Percentiles rank a stretch among this genome's conserved stretches.
Evolutionary conservation across 1,140 invertebrate species (phyloP).

Genomic region (Sitodiplosis mosellana): DNA sequence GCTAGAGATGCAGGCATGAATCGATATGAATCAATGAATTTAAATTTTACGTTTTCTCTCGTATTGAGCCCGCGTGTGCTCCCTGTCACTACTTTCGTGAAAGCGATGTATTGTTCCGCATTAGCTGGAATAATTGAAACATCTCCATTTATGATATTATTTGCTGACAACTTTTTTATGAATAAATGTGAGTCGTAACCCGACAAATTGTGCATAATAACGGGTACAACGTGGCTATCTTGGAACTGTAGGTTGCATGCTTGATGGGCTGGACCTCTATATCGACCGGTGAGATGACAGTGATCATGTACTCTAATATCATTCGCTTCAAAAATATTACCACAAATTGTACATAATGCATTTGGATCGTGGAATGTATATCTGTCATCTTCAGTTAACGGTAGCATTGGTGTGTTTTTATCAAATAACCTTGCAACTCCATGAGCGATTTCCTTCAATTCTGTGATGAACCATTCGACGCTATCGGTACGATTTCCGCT

Average conservation of each 20-base stretch:
- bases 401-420: not conserved
- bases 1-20: conserved; percentile 13
- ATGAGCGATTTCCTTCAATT: not conserved
- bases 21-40: conserved; percentile 18
- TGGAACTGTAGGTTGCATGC: conserved; percentile 21
- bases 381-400: not conserved
- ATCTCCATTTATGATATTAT: conserved; percentile 7
- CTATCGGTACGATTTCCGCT: no score
- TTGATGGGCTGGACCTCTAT: conserved; percentile 18
- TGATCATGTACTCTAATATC: conserved; percentile 14
- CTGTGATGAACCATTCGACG: no score
- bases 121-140: conserved; percentile 21
- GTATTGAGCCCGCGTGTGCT: not conserved
- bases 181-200: conserved; percentile 21
- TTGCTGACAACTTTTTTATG: conserved; percentile 13
- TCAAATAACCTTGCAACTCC: not conserved
- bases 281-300: conserved; percentile 17
- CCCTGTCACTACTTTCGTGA: conserved; percentile 7
- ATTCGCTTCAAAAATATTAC: conserved; percentile 7
- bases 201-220: conserved; percentile 21
- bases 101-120: conserved; percentile 17
- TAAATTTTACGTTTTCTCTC: conserved; percentile 8
- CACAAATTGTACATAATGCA: conserved; percentile 17
- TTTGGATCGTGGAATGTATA: not conserved
- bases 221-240: conserved; percentile 15